Evolutionary conservation across 2,888 invertebrate species (phyloP), one percentile per base, ranked within the genome.

Genomic region (Furcula furcula): DNA sequence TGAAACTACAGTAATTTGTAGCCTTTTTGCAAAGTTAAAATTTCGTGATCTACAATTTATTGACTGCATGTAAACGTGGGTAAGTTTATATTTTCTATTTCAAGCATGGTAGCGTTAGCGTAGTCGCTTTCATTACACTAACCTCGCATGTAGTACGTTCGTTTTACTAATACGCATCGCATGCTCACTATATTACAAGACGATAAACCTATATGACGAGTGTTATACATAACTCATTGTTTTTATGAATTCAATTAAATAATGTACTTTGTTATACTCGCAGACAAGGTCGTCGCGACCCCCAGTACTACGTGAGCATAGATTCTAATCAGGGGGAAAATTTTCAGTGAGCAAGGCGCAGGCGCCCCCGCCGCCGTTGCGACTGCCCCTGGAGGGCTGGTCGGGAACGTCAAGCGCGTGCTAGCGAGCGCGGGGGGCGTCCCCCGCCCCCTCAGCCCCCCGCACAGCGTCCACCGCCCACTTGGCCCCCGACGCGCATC

Each of bases 311-410:
- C n/a, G n/a, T n/a, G n/a, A n/a, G n/a, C n/a, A n/a, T n/a, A n/a
- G n/a, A n/a, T n/a, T n/a, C n/a, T n/a, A n/a, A n/a, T n/a, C n/a
- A n/a, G n/a, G n/a, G n/a, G n/a, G n/a, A n/a, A n/a, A n/a, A n/a
- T n/a, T n/a, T n/a, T n/a, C 78, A 84, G 87, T 74, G 72, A 85
- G 84, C 64, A 91, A 92, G 74, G 91, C 92, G 67, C 92, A 83
- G 60, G 92, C 92, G 47, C 92, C 92, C 37, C 85, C 86, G 65
- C 92, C 92, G 44, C 92, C 92, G 48, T 82, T 89, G 55, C 82
- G 86, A 36, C 71, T 91, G 40, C 91, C 91, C 58, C 77, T 91
- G 50, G 82, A 80, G 46, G 84, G 87, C 46, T 91, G 91, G 86
- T 72, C 91, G 79, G 90, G 83, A 67, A 74, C 90, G 39, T 89